These are phyloP conservation scores for Cyanistes caeruleus DNA, from an alignment of 2,113 vertebrate species.

Conservation along the genomic window DNA sequence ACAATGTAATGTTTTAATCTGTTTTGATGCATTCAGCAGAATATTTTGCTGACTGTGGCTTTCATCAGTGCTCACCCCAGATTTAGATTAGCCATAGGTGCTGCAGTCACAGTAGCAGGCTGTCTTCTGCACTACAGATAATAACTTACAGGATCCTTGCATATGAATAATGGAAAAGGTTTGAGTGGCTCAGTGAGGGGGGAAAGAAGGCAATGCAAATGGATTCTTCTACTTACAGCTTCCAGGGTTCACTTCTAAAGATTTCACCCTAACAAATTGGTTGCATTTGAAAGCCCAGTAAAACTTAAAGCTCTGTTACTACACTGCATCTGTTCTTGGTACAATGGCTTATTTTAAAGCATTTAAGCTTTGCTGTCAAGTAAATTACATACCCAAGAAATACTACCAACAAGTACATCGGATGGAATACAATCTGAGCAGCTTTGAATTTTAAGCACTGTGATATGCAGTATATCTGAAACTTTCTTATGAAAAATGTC, in stretches of 20 bases:
- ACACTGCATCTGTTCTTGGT: conserved; percentile 6
- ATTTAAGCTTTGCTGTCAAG: conserved; percentile 57
- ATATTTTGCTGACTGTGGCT: neutral
- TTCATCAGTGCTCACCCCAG: neutral
- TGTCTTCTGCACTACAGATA: neutral
- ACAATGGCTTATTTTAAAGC: conserved; percentile 54
- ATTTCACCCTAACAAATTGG: conserved; percentile 49
- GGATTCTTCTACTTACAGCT: neutral
- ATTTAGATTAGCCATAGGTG: neutral
- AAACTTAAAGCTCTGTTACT: conserved; percentile 38
- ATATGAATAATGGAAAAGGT: neutral
- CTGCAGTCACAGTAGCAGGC: neutral
- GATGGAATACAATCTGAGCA: neutral
- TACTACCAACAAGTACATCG: conserved; percentile 1
- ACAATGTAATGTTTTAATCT: neutral
- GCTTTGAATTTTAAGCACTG: conserved; percentile 1
- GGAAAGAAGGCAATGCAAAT: neutral
- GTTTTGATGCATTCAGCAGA: neutral
- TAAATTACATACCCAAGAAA: conserved; percentile 54
- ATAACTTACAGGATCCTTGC: neutral
- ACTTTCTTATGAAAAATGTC: conserved; percentile 16
- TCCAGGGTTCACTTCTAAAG: conserved; percentile 31
- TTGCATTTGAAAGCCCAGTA: conserved; percentile 60
- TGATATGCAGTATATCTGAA: neutral
- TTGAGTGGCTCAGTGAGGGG: neutral